A percentile compares a stretch with the other conserved stretches of the same genome.
phyloP scores from a whole-genome alignment of 1,140 invertebrate species.

The Centruroides sculpturatus region DNA sequence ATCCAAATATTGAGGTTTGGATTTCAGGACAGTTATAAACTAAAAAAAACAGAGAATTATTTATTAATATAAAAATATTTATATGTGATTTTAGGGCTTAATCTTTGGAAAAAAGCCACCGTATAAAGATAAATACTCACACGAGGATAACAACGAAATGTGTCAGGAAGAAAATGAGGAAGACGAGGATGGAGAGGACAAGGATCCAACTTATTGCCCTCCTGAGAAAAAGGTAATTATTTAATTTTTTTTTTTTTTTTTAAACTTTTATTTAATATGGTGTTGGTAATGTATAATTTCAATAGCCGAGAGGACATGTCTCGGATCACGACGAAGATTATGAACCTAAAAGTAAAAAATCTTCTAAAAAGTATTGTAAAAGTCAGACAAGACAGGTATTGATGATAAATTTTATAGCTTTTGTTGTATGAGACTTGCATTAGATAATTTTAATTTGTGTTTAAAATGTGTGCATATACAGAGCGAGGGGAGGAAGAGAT shows the following conservation, averaged over 20 bases:
- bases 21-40: too few relatives aligned
- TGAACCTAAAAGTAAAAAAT: background rate
- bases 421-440: too few relatives aligned
- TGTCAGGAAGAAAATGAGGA: conserved; percentile 3
- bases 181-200: conserved; percentile 8
- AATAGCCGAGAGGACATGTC: background rate
- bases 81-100: background rate
- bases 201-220: conserved; percentile 10
- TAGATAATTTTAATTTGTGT: too few relatives aligned
- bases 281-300: background rate
- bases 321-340: background rate
- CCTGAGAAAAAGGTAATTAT: background rate
- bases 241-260: background rate
- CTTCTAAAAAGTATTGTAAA: background rate
- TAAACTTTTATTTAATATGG: background rate
- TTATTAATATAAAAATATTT: too few relatives aligned
- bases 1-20: too few relatives aligned
- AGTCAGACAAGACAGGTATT: background rate
- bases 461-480: too few relatives aligned
- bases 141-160: too few relatives aligned
- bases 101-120: conserved; percentile 13
- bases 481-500: too few relatives aligned
- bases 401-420: background rate
- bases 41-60: too few relatives aligned
- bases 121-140: background rate